Conservation (phyloP, 1,140 invertebrate species). For the Drosophila takahashii region DNA sequence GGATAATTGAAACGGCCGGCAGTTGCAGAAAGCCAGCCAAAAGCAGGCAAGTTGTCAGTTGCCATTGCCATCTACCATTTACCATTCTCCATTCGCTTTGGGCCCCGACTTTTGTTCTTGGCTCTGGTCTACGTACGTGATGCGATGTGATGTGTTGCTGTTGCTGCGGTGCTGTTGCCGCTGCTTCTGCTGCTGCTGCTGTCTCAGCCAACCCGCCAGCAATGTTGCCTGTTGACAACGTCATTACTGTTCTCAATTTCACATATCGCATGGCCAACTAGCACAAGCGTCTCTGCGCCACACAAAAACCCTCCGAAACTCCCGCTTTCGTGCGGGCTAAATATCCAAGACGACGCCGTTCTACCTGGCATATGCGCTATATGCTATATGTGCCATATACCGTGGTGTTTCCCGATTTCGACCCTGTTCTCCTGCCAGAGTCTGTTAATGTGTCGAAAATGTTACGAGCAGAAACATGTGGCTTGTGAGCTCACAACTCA, state of each 20-base stretch:
- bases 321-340: constrained; percentile 5
- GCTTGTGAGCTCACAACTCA: constrained; percentile 60
- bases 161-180: constrained; percentile 9
- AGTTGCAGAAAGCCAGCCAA: constrained; percentile 10
- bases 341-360: constrained; percentile 17
- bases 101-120: constrained; percentile 36
- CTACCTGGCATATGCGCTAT: constrained; percentile 29
- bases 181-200: constrained; percentile 13
- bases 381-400: constrained; percentile 3
- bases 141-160: constrained; percentile 28
- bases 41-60: constrained; percentile 42
- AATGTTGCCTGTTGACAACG: constrained; percentile 65
- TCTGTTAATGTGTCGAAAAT: constrained; percentile 79
- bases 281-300: constrained; percentile 42
- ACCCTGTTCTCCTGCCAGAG: constrained; percentile 17
- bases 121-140: constrained; percentile 25
- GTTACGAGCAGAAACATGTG: constrained; percentile 76
- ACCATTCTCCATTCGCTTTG: constrained; percentile 17
- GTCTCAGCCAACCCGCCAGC: not conserved
- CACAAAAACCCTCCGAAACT: constrained; percentile 17
- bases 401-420: not conserved
- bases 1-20: constrained; percentile 25
- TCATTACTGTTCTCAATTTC: constrained; percentile 82
- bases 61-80: constrained; percentile 32
- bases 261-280: constrained; percentile 77